Conservation (phyloP, 2,113 vertebrate genomes). For the Pedetes capensis region DNA sequence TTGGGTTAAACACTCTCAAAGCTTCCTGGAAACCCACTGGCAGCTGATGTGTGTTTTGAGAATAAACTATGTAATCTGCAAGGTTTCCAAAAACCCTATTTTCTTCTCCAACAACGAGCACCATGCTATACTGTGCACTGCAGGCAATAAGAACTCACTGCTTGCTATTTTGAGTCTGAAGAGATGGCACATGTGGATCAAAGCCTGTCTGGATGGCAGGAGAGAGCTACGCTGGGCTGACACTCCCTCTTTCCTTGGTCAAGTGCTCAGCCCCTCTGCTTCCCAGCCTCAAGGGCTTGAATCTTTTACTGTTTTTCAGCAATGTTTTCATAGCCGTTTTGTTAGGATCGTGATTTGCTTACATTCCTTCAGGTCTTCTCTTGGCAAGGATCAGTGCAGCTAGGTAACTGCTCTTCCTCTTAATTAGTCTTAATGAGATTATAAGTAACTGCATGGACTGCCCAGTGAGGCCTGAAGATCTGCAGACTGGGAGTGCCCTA, state of each 20-base stretch:
- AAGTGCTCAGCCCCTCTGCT: background rate
- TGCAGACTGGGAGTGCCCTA: slow-evolving; percentile 23
- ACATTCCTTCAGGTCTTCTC: background rate
- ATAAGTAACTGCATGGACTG: background rate
- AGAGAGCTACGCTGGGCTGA: background rate
- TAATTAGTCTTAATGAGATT: slow-evolving; percentile 52
- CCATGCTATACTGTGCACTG: slow-evolving; percentile 55
- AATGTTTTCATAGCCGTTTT: background rate
- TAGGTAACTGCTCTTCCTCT: slow-evolving; percentile 33
- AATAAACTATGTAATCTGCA: slow-evolving; percentile 71
- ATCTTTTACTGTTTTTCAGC: background rate
- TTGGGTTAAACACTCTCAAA: slow-evolving; percentile 64
- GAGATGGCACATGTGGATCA: slow-evolving; percentile 53
- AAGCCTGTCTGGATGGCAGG: slow-evolving; percentile 20
- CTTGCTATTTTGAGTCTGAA: slow-evolving; percentile 9
- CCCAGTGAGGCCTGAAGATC: fast-evolving
- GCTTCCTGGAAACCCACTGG: slow-evolving; percentile 81
- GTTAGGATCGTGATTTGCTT: background rate
- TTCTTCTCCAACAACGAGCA: slow-evolving; percentile 65
- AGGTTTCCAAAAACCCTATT: slow-evolving; percentile 67
- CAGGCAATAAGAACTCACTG: slow-evolving; percentile 64
- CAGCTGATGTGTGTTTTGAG: slow-evolving; percentile 59
- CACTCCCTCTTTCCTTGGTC: background rate
- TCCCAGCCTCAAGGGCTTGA: background rate
- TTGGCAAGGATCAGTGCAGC: background rate